Evolutionary conservation across 2,113 vertebrate species (phyloP).

Genomic region (Xiphophorus couchianus): DNA sequence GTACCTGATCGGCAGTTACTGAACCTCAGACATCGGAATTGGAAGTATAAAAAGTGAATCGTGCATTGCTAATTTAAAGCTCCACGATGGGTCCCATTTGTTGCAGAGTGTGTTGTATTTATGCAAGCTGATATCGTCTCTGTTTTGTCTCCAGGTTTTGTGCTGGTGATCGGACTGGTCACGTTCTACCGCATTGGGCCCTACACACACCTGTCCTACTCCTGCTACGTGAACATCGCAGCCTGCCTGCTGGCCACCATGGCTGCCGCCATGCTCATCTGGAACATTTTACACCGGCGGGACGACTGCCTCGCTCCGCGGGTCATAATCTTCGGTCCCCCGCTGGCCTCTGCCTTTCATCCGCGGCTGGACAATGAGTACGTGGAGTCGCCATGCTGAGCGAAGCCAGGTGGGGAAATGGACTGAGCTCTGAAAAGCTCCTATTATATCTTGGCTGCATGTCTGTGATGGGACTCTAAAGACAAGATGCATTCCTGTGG

Average conservation of each 20-base stretch:
- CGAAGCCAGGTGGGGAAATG: not conserved
- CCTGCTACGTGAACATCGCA: slow-evolving; percentile 95
- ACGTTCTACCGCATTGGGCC: slow-evolving; percentile 96
- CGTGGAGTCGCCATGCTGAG: slow-evolving; percentile 95
- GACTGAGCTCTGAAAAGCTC: not conserved
- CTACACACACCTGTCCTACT: slow-evolving; percentile 92
- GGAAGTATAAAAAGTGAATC: too few species aligned
- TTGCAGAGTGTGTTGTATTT: not conserved
- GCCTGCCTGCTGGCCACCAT: slow-evolving; percentile 93
- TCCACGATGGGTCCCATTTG: not conserved
- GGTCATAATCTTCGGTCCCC: slow-evolving; percentile 93
- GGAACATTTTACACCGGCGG: slow-evolving; percentile 95
- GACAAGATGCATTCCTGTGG: slow-evolving; percentile 12
- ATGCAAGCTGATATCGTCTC: slow-evolving; percentile 11
- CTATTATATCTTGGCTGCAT: slow-evolving; percentile 1
- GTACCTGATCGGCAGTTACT: too few species aligned
- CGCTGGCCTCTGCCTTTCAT: slow-evolving; percentile 86
- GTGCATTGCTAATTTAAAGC: not conserved
- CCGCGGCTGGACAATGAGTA: slow-evolving; percentile 93
- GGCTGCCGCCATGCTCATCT: slow-evolving; percentile 95
- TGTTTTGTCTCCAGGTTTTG: slow-evolving; percentile 84
- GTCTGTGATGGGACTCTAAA: slow-evolving; percentile 16
- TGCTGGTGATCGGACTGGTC: slow-evolving; percentile 95
- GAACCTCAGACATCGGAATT: too few species aligned
- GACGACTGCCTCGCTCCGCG: slow-evolving; percentile 92